These are phyloP conservation scores for Atractosteus spatula DNA, from an alignment of 2,113 vertebrate species.

Conservation along the genomic window DNA sequence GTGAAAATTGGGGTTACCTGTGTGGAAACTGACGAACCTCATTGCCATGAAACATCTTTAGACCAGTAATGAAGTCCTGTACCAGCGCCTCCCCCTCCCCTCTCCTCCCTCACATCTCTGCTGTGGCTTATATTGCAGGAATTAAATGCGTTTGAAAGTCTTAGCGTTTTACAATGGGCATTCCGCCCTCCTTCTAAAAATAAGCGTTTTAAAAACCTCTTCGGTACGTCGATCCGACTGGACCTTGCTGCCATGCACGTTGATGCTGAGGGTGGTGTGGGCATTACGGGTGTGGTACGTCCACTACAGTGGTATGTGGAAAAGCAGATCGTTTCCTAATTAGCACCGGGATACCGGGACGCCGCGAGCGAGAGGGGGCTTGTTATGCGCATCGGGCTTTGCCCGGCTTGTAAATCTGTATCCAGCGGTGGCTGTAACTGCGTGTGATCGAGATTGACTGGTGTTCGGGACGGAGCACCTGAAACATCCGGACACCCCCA, in stretches of 20 bases:
- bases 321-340: not conserved
- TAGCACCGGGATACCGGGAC: not conserved
- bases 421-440: not conserved
- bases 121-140: slow-evolving; percentile 51
- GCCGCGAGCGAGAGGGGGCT: not conserved
- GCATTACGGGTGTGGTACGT: slow-evolving; percentile 67
- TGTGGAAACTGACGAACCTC: slow-evolving; percentile 9
- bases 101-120: slow-evolving; percentile 30
- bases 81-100: slow-evolving; percentile 25
- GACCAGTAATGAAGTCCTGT: slow-evolving; percentile 38
- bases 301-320: slow-evolving; percentile 30
- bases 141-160: slow-evolving; percentile 52
- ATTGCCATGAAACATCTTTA: slow-evolving; percentile 37
- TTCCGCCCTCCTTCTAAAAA: slow-evolving; percentile 25
- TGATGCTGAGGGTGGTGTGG: slow-evolving; percentile 19
- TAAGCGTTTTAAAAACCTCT: not conserved
- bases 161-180: slow-evolving; percentile 38
- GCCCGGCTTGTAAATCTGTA: not conserved
- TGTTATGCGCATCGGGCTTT: not conserved
- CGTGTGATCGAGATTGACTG: not conserved
- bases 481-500: slow-evolving; percentile 45
- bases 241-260: too few relatives aligned
- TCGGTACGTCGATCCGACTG: not conserved
- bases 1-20: not conserved
- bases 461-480: slow-evolving; percentile 24